phyloP scores from a whole-genome alignment of 2,113 vertebrate genomes.

The Platichthys flesus region DNA sequence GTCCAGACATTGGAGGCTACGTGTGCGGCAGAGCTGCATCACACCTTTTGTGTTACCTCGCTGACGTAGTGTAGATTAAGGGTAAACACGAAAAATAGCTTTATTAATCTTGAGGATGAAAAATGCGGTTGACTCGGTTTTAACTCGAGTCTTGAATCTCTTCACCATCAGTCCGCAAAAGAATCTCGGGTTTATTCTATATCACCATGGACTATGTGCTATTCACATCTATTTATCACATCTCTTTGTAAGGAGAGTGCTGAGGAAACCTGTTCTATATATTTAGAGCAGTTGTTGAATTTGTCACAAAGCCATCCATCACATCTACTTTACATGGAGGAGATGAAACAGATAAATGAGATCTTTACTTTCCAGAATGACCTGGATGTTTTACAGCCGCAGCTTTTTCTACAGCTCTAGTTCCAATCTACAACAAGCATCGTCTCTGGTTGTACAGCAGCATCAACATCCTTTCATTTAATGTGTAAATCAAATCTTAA shows the following conservation, averaged over 20 bases:
- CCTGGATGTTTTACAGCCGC: not conserved
- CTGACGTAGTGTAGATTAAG: too few species aligned
- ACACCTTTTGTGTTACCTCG: too few species aligned
- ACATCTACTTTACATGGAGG: not conserved
- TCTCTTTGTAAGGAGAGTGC: not conserved
- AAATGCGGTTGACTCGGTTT: not conserved
- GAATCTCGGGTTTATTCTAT: not conserved
- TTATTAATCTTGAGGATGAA: not conserved
- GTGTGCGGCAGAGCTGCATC: too few species aligned
- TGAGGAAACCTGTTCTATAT: constrained; percentile 6
- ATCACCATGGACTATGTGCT: not conserved
- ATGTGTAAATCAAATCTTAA: not conserved
- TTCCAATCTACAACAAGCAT: not conserved
- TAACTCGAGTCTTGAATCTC: not conserved
- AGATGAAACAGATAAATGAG: not conserved
- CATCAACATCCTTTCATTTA: not conserved
- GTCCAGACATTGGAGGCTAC: too few species aligned
- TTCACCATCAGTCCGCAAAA: not conserved
- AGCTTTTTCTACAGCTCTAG: not conserved
- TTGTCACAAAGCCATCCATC: constrained; percentile 1
- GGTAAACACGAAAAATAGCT: too few species aligned
- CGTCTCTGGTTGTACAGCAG: not conserved
- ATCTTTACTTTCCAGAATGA: not conserved
- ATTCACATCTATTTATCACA: not conserved
- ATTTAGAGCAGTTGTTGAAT: constrained; percentile 6